A percentile compares a stretch with the other conserved stretches of the same genome.
phyloP scores from a whole-genome alignment of 1,140 invertebrate genomes.

The Gryllus bimaculatus region DNA sequence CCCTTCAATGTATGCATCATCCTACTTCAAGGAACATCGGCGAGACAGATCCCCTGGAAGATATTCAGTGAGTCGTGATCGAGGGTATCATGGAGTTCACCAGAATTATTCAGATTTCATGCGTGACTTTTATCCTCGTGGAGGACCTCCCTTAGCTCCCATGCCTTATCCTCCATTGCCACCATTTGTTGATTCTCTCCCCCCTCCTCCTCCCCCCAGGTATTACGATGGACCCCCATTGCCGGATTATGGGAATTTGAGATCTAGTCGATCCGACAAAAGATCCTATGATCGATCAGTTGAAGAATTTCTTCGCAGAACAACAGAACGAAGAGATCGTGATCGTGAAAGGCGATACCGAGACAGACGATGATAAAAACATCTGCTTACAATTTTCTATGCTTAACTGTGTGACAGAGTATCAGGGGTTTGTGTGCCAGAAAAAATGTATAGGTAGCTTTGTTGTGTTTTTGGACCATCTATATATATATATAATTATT shows the following conservation, averaged over 20 bases:
- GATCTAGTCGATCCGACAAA: slow-evolving; percentile 42
- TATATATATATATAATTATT: not conserved
- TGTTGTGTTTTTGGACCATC: not conserved
- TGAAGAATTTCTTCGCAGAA: slow-evolving; percentile 82
- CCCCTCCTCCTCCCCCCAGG: slow-evolving; percentile 57
- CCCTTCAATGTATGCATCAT: slow-evolving; percentile 40
- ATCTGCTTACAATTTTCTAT: not conserved
- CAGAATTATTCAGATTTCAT: slow-evolving; percentile 65
- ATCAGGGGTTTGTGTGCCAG: not conserved
- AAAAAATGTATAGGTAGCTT: not conserved
- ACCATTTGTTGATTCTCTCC: slow-evolving; percentile 42
- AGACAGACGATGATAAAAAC: slow-evolving; percentile 22
- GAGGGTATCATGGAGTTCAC: slow-evolving; percentile 39
- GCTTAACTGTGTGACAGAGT: not conserved
- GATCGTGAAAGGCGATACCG: slow-evolving; percentile 28
- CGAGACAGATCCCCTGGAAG: slow-evolving; percentile 36
- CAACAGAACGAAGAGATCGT: slow-evolving; percentile 45
- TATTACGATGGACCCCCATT: slow-evolving; percentile 68
- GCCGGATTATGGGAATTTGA: slow-evolving; percentile 44
- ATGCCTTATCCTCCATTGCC: slow-evolving; percentile 58
- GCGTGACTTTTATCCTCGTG: slow-evolving; percentile 68
- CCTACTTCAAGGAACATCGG: slow-evolving; percentile 39
- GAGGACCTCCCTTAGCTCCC: slow-evolving; percentile 67
- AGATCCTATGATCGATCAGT: slow-evolving; percentile 81
- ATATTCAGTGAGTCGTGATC: slow-evolving; percentile 34